Evolutionary conservation across 2,797 vertebrate species (phyloP), one percentile per base, ranked within the genome.

Genomic region (Astyanax mexicanus): DNA sequence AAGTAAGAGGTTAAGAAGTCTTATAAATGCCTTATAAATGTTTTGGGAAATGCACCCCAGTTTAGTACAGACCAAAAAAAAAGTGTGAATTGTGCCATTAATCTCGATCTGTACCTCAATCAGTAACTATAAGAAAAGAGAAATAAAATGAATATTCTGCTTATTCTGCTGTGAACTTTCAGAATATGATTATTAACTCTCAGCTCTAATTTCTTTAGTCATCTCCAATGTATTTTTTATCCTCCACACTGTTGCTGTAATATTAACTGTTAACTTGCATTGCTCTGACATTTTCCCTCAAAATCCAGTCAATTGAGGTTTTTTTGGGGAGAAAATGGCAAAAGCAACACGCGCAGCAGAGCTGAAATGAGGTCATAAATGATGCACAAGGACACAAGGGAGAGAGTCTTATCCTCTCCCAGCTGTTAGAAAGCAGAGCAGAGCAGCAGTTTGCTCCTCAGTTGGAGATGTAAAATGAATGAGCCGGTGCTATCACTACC

Each of bases 341-440:
- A 58, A 71, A 72, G 42, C 25, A 52, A 11, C 67, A 55, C 12
- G 32, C 32, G 13, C 44, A 40, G n/a, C 19, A 40, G n/a, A 62
- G 57, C 51, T 57, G 54, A 47, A 69, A 66, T 45, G 69, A 77
- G 45, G 57, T 66, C 54, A 67, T 80, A 60, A 64, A 66, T 80
- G 69, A 75, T 32, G n/a, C 25, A 71, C 55, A 15, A 38, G 15
- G 27, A 7, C 29, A 40, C 10, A 25, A 35, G 49, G 38, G 40
- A 55, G 25, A 77, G 13, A n/a, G 21, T 49, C 29, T 71, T 80
- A 35, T 68, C 13, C 52, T 42, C 64, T 54, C 32, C 27, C 38
- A 61, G 32, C 66, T 51, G 5, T 75, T 65, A 69, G 12, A 77
- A 45, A 45, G 21, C 55, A 62, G 23, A 69, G n/a, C n/a, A n/a